Evolutionary conservation across 2,113 vertebrate species (phyloP).

Genomic region (Marmota monax): DNA sequence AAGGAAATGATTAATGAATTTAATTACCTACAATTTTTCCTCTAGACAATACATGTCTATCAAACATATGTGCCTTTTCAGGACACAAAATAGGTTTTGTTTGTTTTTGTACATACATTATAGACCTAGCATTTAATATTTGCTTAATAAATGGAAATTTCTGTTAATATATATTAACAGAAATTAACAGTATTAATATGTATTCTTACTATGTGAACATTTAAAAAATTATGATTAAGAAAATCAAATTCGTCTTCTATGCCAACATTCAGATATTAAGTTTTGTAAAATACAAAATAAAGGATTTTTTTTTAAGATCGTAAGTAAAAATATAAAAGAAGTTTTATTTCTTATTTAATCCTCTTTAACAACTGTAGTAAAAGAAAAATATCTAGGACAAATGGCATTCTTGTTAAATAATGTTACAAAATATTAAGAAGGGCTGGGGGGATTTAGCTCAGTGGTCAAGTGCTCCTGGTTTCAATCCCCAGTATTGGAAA

Average conservation of each 20-base stretch:
- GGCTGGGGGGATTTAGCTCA: too few species aligned
- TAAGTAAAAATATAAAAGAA: conserved; percentile 32
- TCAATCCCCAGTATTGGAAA: too few species aligned
- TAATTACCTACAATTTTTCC: not conserved
- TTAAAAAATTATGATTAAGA: conserved; percentile 20
- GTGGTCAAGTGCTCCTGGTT: too few species aligned
- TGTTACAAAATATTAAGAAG: not conserved
- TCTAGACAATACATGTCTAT: not conserved
- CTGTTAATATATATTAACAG: not conserved
- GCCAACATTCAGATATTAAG: not conserved
- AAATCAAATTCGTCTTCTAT: not conserved
- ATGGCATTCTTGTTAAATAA: not conserved
- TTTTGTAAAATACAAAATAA: conserved; percentile 29
- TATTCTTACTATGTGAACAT: not conserved
- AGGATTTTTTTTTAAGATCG: not conserved
- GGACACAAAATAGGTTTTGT: not conserved
- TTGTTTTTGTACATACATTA: not conserved
- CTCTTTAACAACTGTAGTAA: not conserved
- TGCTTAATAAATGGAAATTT: conserved; percentile 24
- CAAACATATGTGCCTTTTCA: not conserved
- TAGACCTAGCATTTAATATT: not conserved
- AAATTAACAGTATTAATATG: not conserved
- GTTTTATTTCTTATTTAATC: not conserved
- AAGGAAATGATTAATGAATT: not conserved
- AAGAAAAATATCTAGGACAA: conserved; percentile 14